Conservation (phyloP, 2,888 invertebrate genomes). For the Homarus gammarus region DNA sequence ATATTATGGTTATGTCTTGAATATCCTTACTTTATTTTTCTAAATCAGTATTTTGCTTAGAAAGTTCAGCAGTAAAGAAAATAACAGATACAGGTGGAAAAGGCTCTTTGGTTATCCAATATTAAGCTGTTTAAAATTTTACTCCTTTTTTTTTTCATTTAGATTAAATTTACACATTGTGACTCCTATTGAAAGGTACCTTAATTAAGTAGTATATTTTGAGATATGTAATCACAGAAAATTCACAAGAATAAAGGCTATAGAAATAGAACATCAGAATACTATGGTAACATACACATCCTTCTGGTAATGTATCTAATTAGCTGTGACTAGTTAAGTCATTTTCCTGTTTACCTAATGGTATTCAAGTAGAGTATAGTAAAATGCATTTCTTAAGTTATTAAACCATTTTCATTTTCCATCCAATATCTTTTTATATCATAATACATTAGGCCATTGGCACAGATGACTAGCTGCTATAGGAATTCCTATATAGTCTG, state of each 20-base stretch:
- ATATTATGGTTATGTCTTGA: background rate
- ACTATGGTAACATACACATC: conserved; percentile 31
- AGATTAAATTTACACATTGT: conserved; percentile 29
- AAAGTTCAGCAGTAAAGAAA: conserved; percentile 10
- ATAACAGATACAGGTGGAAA: conserved; percentile 7
- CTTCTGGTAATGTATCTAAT: conserved; percentile 25
- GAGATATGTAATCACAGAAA: conserved; percentile 35
- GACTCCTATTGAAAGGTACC: conserved; percentile 25
- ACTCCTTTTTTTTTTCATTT: background rate
- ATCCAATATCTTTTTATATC: conserved; percentile 10
- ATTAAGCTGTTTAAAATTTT: conserved; percentile 41
- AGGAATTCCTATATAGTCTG: conserved; percentile 32
- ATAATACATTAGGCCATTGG: conserved; percentile 57
- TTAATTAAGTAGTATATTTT: conserved; percentile 16
- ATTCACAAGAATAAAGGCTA: background rate
- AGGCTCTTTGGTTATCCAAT: conserved; percentile 52
- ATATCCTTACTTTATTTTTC: background rate
- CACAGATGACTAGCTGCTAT: conserved; percentile 66
- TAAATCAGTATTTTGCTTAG: background rate
- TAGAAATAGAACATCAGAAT: conserved; percentile 23
- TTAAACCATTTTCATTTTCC: conserved; percentile 16
- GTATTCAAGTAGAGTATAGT: conserved; percentile 1
- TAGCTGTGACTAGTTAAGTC: conserved; percentile 54
- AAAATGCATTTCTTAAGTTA: conserved; percentile 32
- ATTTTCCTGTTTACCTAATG: conserved; percentile 33